A percentile compares a stretch with the other conserved stretches of the same genome.
Evolutionary conservation across 2,113 vertebrate species (phyloP).

Genomic region (Cercocebus atys): DNA sequence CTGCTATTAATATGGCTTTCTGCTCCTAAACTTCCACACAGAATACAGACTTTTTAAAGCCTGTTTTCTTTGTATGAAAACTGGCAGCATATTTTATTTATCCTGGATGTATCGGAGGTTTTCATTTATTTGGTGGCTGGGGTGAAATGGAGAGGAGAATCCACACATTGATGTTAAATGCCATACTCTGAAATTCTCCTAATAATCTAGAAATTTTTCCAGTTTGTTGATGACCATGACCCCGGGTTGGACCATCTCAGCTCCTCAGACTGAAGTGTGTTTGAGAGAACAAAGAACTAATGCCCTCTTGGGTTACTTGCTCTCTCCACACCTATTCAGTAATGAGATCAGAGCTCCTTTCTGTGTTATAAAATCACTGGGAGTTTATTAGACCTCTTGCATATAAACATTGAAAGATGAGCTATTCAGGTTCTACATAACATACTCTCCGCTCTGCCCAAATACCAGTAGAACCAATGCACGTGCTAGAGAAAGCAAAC

Average conservation of each 20-base stretch:
- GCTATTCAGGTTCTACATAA: not conserved
- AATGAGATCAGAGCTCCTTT: not conserved
- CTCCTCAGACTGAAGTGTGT: not conserved
- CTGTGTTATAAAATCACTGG: not conserved
- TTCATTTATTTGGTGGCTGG: not conserved
- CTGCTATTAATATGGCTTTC: slow-evolving; percentile 54
- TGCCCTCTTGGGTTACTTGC: not conserved
- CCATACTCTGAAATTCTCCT: slow-evolving; percentile 32
- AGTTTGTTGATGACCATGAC: slow-evolving; percentile 18
- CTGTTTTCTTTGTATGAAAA: slow-evolving; percentile 52
- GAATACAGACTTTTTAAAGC: slow-evolving; percentile 77
- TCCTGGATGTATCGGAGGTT: not conserved
- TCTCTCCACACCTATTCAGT: not conserved
- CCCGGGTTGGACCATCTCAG: not conserved
- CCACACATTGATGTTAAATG: not conserved
- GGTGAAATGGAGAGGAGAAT: not conserved
- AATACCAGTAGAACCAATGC: not conserved
- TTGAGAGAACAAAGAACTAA: not conserved
- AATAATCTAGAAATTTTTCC: slow-evolving; percentile 38
- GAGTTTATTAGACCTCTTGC: not conserved
- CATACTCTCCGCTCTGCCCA: not conserved
- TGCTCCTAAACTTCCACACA: slow-evolving; percentile 72
- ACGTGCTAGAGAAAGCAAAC: slow-evolving; percentile 19
- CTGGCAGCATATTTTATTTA: not conserved
- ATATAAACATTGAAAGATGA: not conserved